Base-by-base conservation (phyloP, 2,888 invertebrate species). In the Glyphotaelius pellucidus region DNA sequence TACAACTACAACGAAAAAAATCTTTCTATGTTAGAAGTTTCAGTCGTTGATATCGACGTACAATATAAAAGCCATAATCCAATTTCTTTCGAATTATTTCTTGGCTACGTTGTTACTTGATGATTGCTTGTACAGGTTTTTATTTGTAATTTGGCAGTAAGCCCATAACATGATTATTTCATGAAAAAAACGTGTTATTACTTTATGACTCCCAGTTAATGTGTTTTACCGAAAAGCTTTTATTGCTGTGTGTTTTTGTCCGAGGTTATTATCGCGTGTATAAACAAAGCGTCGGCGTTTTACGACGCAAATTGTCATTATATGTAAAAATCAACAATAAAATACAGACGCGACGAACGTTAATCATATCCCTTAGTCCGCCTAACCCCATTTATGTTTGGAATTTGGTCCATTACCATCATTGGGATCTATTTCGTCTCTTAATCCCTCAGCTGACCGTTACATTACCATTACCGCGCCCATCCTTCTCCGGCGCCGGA, bases 401-500 rank as follows among this genome's bases (percentile, higher is more conserved):
- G 91, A 93, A 90, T 88, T 92, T 91, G 91, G 90, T 90, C 89
- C 93, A 92, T 93, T 90, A 92, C 91, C 93, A 92, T 92, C 92
- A 92, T 92, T 86, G 90, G 90, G 91, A 90, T 85, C 92, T 92
- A 91, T 91, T 90, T 85, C 52, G 89, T 89, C 92, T 91, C 91
- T 88, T 92, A 93, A 93, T 93, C 93, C 93, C 38, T 92, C 93
- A 67, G 87, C 42, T 90, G 86, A 52, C 88, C 92, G 90, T 84
- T 83, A 88, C 83, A 67, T 47, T 86, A 90, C 86, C 87, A 87
- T 83, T 89, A 47, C 80, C 88, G 88, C 81, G 80, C 30, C 67
- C 67, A 30, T 81, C 79, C 52, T 80, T 42, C 79, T 42, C 52
- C 80, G 32, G 25, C 86, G 14, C 91, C 9, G 84, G 79, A 38